These are phyloP conservation scores for Apeira syringaria DNA, from an alignment of 2,888 invertebrate genomes.

Conservation along the genomic window DNA sequence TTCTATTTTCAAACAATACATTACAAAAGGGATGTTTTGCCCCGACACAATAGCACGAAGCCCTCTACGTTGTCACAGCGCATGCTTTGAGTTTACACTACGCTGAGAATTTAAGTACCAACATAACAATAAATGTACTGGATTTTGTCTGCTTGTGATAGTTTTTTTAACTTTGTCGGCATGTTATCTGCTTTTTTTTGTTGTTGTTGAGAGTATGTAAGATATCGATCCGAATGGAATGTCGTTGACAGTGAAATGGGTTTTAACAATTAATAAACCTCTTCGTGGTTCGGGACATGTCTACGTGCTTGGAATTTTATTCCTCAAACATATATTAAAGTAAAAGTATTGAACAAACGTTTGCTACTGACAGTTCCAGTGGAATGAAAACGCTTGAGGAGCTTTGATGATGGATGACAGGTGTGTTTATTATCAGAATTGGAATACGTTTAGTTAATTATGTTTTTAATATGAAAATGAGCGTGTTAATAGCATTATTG, in stretches of 20 bases:
- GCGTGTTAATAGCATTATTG: not conserved
- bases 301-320: slow-evolving; percentile 55
- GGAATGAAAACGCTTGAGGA: slow-evolving; percentile 23
- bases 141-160: slow-evolving; percentile 60
- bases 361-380: slow-evolving; percentile 33
- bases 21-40: slow-evolving; percentile 62
- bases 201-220: slow-evolving; percentile 57
- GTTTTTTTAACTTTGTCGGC: slow-evolving; percentile 73
- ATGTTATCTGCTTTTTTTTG: slow-evolving; percentile 46
- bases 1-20: slow-evolving; percentile 50
- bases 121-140: slow-evolving; percentile 66
- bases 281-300: slow-evolving; percentile 53
- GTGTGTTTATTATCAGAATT: slow-evolving; percentile 6
- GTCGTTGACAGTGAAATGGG: slow-evolving; percentile 81
- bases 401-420: slow-evolving; percentile 27
- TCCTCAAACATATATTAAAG: slow-evolving; percentile 35
- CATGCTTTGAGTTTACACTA: slow-evolving; percentile 78
- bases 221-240: slow-evolving; percentile 72
- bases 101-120: slow-evolving; percentile 78
- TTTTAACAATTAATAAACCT: slow-evolving; percentile 80
- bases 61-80: slow-evolving; percentile 66
- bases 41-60: slow-evolving; percentile 58
- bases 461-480: slow-evolving; percentile 2
- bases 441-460: slow-evolving; percentile 6
- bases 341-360: slow-evolving; percentile 31